Evolutionary conservation across 2,113 vertebrate species (phyloP).

Genomic region (Cairina moschata): DNA sequence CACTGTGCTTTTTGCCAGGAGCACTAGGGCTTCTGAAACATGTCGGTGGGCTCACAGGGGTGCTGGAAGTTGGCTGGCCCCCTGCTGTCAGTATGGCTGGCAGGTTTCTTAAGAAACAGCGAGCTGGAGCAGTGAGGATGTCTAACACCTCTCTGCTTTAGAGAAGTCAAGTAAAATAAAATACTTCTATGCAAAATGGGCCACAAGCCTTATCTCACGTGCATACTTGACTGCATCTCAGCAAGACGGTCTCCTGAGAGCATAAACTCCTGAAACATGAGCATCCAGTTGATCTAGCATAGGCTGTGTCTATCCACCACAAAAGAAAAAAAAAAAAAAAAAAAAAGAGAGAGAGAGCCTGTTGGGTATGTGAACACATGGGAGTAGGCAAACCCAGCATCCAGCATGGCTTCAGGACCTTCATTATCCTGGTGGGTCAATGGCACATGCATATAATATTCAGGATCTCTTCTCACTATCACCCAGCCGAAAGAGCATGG

Average conservation of each 20-base stretch:
- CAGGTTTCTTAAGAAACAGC: not conserved
- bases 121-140: not conserved
- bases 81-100: not conserved
- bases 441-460: accelerated
- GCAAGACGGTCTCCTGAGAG: not conserved
- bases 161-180: slow-evolving; percentile 17
- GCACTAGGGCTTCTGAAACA: not conserved
- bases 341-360: not conserved
- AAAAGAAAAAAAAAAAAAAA: too few species aligned
- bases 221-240: not conserved
- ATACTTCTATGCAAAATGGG: not conserved
- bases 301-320: not conserved
- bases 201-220: not conserved
- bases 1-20: accelerated
- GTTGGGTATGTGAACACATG: not conserved
- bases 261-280: accelerated
- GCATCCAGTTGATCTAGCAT: not conserved
- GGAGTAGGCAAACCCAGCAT: not conserved
- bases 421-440: not conserved
- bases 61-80: not conserved
- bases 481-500: not conserved
- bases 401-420: not conserved
- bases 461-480: not conserved
- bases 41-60: not conserved
- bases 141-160: not conserved